phyloP scores from a whole-genome alignment of 2,113 vertebrate genomes.

The Crypturellus undulatus region DNA sequence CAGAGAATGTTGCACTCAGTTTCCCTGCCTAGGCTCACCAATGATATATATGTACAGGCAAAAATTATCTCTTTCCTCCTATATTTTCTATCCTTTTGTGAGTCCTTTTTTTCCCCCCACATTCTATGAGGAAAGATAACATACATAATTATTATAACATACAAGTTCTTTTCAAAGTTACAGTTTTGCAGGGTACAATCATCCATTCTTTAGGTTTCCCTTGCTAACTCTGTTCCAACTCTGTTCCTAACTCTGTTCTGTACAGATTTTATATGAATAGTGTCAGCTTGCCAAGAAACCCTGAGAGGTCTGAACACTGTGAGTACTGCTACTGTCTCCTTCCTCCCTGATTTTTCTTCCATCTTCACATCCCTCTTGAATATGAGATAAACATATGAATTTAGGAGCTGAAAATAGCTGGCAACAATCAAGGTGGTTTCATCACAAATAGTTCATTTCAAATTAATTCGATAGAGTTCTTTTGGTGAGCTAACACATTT shows the following conservation, averaged over 20 bases:
- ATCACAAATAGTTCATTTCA: not conserved
- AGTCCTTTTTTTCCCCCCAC: not conserved
- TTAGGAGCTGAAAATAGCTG: not conserved
- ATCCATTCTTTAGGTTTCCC: not conserved
- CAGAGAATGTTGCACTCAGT: not conserved
- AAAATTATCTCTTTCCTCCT: not conserved
- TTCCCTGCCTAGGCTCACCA: not conserved
- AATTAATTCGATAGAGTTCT: not conserved
- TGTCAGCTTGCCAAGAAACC: not conserved
- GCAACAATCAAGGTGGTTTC: not conserved
- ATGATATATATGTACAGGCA: not conserved
- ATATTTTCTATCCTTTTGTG: not conserved
- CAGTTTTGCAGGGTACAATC: not conserved
- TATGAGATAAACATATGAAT: not conserved
- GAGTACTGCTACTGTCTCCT: not conserved
- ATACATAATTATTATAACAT: not conserved
- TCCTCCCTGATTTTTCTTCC: not conserved
- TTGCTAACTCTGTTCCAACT: not conserved
- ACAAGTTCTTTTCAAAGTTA: not conserved
- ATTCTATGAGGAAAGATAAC: not conserved
- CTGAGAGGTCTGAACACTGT: not conserved
- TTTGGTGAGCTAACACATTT: not conserved
- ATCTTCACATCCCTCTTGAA: not conserved
- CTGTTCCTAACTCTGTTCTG: not conserved
- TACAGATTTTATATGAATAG: not conserved